A percentile compares a stretch with the other conserved stretches of the same genome.
These are phyloP conservation scores for Mycteria americana DNA, from an alignment of 2,797 vertebrate species.

Conservation along the genomic window DNA sequence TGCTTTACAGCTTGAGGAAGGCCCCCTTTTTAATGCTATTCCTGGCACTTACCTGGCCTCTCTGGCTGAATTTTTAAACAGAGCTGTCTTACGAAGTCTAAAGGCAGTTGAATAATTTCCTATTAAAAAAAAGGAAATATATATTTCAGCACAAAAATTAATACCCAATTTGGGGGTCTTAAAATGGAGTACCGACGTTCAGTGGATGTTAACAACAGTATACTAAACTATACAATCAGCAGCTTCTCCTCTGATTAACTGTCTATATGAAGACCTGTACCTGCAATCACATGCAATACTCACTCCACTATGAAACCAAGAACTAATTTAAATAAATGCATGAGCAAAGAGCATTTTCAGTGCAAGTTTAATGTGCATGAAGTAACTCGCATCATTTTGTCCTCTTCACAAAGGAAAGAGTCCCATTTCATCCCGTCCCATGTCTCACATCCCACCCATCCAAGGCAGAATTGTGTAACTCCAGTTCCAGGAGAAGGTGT, in stretches of 20 bases:
- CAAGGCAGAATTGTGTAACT: not conserved
- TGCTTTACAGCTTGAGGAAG: not conserved
- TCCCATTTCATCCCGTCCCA: not conserved
- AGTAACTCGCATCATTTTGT: not conserved
- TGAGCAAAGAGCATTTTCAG: not conserved
- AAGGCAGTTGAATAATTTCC: slow-evolving; percentile 93
- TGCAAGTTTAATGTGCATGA: not conserved
- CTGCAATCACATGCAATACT: not conserved
- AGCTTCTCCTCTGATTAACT: not conserved
- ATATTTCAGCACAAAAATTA: not conserved
- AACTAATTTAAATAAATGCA: not conserved
- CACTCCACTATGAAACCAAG: not conserved
- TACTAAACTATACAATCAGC: not conserved
- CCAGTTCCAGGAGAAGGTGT: not conserved
- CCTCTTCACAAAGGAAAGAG: not conserved
- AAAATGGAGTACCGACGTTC: not conserved
- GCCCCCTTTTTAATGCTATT: not conserved
- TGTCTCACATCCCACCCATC: not conserved
- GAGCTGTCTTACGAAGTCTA: slow-evolving; percentile 93
- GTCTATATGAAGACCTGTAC: not conserved
- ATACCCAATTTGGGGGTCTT: not conserved
- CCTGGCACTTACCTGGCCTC: slow-evolving; percentile 84
- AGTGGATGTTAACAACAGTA: not conserved
- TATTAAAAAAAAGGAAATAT: slow-evolving; percentile 1
- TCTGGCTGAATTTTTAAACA: slow-evolving; percentile 94